These are phyloP conservation scores for Hedychridium roseum DNA, from an alignment of 2,888 invertebrate genomes.

Conservation along the genomic window DNA sequence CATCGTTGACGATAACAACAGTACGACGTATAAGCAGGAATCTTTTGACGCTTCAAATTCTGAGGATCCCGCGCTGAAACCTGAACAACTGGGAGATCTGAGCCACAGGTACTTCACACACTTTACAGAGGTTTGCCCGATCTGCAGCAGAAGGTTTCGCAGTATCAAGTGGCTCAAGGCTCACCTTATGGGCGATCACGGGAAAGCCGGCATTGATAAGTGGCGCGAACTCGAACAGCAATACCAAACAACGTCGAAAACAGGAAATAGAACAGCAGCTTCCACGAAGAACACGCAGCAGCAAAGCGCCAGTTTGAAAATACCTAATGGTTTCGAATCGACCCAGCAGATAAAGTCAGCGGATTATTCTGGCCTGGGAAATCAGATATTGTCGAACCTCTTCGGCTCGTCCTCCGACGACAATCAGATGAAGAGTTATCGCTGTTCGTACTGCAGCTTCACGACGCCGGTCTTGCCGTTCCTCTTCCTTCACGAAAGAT, in stretches of 20 bases:
- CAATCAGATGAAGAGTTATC: conserved; percentile 76
- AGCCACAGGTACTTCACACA: conserved; percentile 73
- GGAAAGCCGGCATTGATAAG: conserved; percentile 71
- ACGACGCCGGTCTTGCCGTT: conserved; percentile 89
- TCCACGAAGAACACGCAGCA: conserved; percentile 23
- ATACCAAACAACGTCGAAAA: conserved; percentile 62
- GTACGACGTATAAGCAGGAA: conserved; percentile 49
- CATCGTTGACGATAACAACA: conserved; percentile 83
- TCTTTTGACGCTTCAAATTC: conserved; percentile 45
- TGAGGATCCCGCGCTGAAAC: conserved; percentile 65
- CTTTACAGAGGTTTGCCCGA: conserved; percentile 80
- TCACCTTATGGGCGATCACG: conserved; percentile 87
- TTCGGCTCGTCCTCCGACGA: conserved; percentile 65
- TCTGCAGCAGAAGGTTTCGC: conserved; percentile 87
- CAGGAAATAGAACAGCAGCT: conserved; percentile 55
- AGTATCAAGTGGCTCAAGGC: conserved; percentile 89
- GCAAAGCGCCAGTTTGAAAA: conserved; percentile 68
- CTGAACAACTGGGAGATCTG: conserved; percentile 68
- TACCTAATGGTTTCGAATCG: conserved; percentile 65
- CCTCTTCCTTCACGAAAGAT: conserved; percentile 90
- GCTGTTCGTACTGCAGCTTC: conserved; percentile 90
- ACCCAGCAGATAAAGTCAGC: conserved; percentile 36
- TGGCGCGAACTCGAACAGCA: conserved; percentile 70
- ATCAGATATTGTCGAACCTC: conserved; percentile 67
- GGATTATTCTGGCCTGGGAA: conserved; percentile 56